Conservation (phyloP, 2,113 vertebrate genomes). For the Promerops cafer region DNA sequence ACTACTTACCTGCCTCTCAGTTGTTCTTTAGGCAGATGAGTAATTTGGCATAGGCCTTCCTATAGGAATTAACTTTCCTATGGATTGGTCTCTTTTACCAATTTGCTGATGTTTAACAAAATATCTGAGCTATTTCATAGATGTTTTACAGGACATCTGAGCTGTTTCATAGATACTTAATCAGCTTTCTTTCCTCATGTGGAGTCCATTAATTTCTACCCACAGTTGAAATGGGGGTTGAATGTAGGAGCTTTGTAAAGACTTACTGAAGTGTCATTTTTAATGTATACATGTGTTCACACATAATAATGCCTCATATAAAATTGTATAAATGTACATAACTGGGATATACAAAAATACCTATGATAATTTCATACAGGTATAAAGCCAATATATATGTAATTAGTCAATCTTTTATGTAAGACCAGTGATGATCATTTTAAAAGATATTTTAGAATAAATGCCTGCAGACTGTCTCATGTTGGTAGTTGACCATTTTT, state of each 20-base stretch:
- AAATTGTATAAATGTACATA: not conserved
- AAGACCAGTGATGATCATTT: not conserved
- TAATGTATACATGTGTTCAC: not conserved
- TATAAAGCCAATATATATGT: not conserved
- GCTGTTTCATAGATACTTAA: not conserved
- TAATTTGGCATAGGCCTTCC: not conserved
- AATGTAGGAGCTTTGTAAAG: not conserved
- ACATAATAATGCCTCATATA: not conserved
- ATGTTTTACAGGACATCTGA: not conserved
- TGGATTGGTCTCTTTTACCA: not conserved
- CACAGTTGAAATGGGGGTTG: not conserved
- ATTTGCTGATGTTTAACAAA: not conserved
- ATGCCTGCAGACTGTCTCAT: not conserved
- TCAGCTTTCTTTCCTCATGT: not conserved
- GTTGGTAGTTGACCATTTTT: not conserved
- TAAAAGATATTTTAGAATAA: not conserved
- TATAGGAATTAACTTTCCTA: not conserved
- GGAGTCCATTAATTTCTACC: not conserved
- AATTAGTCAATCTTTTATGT: not conserved
- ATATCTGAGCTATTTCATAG: not conserved
- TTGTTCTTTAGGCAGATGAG: not conserved
- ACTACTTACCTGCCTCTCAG: not conserved
- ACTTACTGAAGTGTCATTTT: not conserved
- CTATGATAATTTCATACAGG: not conserved
- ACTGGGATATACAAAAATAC: not conserved